Evolutionary conservation across 2,113 vertebrate genomes (phyloP).

Genomic region (Heterotilapia buettikoferi): DNA sequence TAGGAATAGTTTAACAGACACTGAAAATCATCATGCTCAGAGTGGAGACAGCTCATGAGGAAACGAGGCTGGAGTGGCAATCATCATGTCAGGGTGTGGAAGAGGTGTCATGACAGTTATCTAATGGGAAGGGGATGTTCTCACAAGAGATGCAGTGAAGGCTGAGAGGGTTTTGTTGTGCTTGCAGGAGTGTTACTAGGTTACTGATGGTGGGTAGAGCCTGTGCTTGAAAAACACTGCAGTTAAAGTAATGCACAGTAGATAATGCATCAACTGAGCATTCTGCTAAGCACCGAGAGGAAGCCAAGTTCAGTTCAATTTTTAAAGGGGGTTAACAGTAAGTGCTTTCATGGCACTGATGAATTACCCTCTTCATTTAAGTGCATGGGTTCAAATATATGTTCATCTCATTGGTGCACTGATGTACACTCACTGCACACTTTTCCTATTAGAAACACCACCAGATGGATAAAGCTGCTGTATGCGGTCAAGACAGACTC

Average conservation of each 20-base stretch:
- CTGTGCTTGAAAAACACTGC: not conserved
- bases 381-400: not conserved
- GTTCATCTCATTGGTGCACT: not conserved
- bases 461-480: not conserved
- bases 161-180: conserved; percentile 13
- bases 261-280: conserved; percentile 15
- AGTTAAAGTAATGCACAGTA: not conserved
- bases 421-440: not conserved
- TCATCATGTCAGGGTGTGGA: not conserved
- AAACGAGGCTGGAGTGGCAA: not conserved
- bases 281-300: not conserved
- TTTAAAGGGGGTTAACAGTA: conserved; percentile 1
- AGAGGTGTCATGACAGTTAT: conserved; percentile 8
- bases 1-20: not conserved
- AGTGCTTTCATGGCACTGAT: not conserved
- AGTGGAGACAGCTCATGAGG: not conserved
- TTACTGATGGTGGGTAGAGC: not conserved
- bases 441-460: not conserved
- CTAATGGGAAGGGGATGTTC: conserved; percentile 12
- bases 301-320: not conserved
- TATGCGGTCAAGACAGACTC: not conserved
- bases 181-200: not conserved
- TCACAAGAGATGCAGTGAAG: not conserved
- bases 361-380: not conserved
- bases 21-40: not conserved